Evolutionary conservation across 2,113 vertebrate species (phyloP), one percentile per base, ranked within the genome.

Genomic region (Amazona guildingii): DNA sequence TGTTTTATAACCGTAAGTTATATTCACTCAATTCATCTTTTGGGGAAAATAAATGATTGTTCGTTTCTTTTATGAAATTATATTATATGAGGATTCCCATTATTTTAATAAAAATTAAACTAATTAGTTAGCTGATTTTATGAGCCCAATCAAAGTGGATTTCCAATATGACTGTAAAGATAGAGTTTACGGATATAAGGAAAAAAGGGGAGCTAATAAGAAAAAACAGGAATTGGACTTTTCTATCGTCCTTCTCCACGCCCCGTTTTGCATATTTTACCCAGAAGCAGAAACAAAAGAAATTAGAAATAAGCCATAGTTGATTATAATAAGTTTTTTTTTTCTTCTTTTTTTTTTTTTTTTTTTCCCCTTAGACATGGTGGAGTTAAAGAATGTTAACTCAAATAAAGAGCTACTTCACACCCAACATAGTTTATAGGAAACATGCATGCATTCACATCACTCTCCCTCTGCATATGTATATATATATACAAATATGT

Each of bases 1-100:
- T 98, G 98, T 98, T 98, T 98, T 98, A 98, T 98, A 98, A 98
- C 97, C 49, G 97, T 98, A 98, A 98, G 97, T 98, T 98, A 98
- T 98, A 98, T 98, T 98, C 98, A 97, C 96, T 98, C 98, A 97
- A 98, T 98, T 98, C 98, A 98, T 98, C 98, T 98, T 98, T 96
- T 94, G 88, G 88, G 95, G 94, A 94, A 98, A 98, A 98, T 97
- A 98, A 98, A 98, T 98, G 98, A 97, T 97, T 94, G 96, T 90
- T 98, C 94, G 8, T 97, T 97, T 97, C 96, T 98, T 97, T 96
- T 90, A 96, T 95, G 92, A 95, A 98, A 98, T 98, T 92, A 85
- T 97, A 96, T 97, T 98, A 96, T 97, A 93, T 83, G 84, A 94
- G 63, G 57, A 95, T 97, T 97, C 67, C 55, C 79, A 96, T 96